These are phyloP conservation scores for Nymphicus hollandicus DNA, from an alignment of 2,113 vertebrate genomes.

Conservation along the genomic window DNA sequence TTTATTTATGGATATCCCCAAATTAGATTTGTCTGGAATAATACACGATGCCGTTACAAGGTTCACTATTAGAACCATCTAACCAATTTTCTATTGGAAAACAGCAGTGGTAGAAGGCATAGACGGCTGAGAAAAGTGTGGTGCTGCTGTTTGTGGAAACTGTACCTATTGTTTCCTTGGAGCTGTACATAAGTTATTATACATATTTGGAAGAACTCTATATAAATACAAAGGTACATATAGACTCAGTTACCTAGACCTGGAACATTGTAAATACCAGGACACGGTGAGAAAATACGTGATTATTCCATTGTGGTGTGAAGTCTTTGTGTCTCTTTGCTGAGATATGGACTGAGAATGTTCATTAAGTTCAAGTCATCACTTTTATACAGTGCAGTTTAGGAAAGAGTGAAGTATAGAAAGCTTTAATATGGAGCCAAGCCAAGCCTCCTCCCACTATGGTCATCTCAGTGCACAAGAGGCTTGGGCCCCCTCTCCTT, in stretches of 20 bases:
- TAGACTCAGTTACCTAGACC: neutral
- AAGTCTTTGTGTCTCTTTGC: neutral
- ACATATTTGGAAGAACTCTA: neutral
- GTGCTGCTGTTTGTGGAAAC: neutral
- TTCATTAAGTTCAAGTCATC: neutral
- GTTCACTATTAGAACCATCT: neutral
- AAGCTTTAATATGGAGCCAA: neutral
- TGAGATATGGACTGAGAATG: neutral
- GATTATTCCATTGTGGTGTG: neutral
- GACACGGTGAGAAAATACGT: neutral
- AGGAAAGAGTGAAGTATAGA: neutral
- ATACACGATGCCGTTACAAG: neutral
- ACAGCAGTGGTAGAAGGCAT: neutral
- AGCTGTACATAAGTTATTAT: neutral
- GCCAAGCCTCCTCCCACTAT: neutral
- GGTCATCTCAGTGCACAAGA: neutral
- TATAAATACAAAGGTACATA: neutral
- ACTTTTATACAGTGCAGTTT: neutral
- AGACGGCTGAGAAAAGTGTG: neutral
- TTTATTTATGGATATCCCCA: neutral
- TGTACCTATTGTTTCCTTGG: neutral
- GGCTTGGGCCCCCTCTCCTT: neutral
- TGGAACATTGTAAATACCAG: neutral
- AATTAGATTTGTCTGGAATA: neutral
- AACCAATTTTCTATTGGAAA: neutral